Base-by-base conservation (phyloP, 2,888 invertebrate genomes). In the Diarsia rubi region DNA sequence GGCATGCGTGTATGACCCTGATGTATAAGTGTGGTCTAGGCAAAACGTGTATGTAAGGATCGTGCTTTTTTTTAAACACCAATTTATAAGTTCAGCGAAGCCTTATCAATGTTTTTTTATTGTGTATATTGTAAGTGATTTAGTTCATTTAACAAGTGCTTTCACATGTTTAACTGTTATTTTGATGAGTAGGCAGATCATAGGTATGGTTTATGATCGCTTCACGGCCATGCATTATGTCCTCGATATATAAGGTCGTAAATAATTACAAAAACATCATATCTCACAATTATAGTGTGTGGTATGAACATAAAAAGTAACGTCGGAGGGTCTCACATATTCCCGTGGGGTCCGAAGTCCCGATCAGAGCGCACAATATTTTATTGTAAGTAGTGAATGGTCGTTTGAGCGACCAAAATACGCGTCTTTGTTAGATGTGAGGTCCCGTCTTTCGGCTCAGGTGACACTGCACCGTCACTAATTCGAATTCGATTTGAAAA, bases 391-490 rank as follows among this genome's bases (percentile, higher is more conserved):
- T 90, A 91, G 92, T 94, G 93, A 96, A 95, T 93, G 91, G 90
- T 90, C 90, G 75, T 81, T 90, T 92, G 88, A 88, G 89, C 89
- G 88, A 93, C 94, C 95, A 95, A 95, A 95, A 96, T 95, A 96
- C 89, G 89, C 89, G 90, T 91, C 91, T 92, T 94, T 95, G 93
- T 94, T 89, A 66, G 69, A 91, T 93, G 93, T 95, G 94, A 93
- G 94, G 95, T 95, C 95, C 90, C 88, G 87, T 82, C 88, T 93
- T 93, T 93, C 93, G 93, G 93, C 94, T 95, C 95, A 95, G 95
- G 95, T 95, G 96, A 94, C 95, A 93, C 86, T 87, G 88, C 88
- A 86, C 94, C 96, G 95, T 95, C 91, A 96, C 96, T 95, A 96
- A 96, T 96, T 95, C 81, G 84, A 90, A 88, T 89, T 86, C 81